phyloP scores from a whole-genome alignment of 2,113 vertebrate species.

The Dicerorhinus sumatrensis region DNA sequence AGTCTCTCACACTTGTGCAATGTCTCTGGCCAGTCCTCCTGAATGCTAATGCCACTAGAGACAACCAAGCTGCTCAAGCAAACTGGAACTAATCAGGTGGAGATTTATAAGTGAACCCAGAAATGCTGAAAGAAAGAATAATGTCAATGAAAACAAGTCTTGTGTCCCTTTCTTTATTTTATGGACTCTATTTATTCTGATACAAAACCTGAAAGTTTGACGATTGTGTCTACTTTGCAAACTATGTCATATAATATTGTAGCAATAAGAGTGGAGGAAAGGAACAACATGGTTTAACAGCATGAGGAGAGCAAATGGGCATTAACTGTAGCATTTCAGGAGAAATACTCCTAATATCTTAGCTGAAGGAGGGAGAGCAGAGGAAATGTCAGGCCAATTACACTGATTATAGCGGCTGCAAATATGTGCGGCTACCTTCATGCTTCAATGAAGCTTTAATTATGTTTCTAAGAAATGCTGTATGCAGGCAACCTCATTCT shows the following conservation, averaged over 20 bases:
- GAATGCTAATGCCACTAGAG: background rate
- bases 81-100: no score
- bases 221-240: slow-evolving; percentile 53
- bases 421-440: slow-evolving; percentile 82
- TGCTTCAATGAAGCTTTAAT: slow-evolving; percentile 84
- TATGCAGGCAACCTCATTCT: slow-evolving; percentile 60
- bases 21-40: background rate
- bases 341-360: slow-evolving; percentile 79
- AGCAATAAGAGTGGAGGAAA: slow-evolving; percentile 60
- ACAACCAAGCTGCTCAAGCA: no score
- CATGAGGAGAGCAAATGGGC: slow-evolving; percentile 79
- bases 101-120: background rate
- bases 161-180: slow-evolving; percentile 43
- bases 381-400: slow-evolving; percentile 86
- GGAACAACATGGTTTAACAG: slow-evolving; percentile 77
- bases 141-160: slow-evolving; percentile 53
- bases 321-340: slow-evolving; percentile 81
- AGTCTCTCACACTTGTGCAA: background rate
- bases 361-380: slow-evolving; percentile 74
- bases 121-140: slow-evolving; percentile 33
- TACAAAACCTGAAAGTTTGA: slow-evolving; percentile 39
- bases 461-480: slow-evolving; percentile 79
- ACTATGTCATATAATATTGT: slow-evolving; percentile 50
- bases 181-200: background rate
- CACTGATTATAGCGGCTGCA: slow-evolving; percentile 84